Percentiles rank a stretch among this genome's conserved stretches.
Evolutionary conservation across 1,140 invertebrate genomes (phyloP).

Genomic region (Centruroides sculpturatus): DNA sequence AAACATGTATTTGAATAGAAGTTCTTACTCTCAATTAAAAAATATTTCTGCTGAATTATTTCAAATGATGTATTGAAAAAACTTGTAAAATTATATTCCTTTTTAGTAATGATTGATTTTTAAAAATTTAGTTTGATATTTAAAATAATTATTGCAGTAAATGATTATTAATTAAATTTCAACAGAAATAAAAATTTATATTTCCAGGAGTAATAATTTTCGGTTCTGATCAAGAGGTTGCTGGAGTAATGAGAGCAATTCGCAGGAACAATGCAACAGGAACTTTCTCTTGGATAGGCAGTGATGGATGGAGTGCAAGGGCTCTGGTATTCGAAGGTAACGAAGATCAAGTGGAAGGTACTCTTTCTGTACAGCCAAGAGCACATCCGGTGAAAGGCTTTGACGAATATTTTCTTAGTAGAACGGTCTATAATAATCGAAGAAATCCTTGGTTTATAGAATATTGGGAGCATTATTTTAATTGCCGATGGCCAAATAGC

Average conservation of each 20-base stretch:
- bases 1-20: too few relatives aligned
- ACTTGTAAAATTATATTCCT: too few relatives aligned
- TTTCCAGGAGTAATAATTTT: constrained; percentile 72
- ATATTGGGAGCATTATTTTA: constrained; percentile 86
- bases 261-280: constrained; percentile 68
- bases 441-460: constrained; percentile 89
- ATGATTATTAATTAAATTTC: too few relatives aligned
- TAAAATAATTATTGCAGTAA: too few relatives aligned
- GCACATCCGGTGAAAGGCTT: constrained; percentile 74
- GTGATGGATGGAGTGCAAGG: constrained; percentile 79
- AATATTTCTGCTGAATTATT: too few relatives aligned
- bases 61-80: too few relatives aligned
- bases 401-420: constrained; percentile 68
- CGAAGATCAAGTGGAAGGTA: constrained; percentile 53
- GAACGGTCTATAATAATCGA: constrained; percentile 70
- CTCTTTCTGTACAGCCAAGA: constrained; percentile 75
- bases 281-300: constrained; percentile 85
- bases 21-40: too few relatives aligned
- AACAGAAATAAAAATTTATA: not conserved
- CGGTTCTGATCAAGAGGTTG: constrained; percentile 90
- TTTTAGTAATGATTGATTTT: too few relatives aligned
- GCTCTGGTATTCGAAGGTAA: constrained; percentile 74
- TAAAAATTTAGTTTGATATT: too few relatives aligned
- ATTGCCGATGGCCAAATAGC: constrained; percentile 44
- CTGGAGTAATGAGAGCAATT: constrained; percentile 84